Percentiles rank a stretch among this genome's conserved stretches.
Conservation (phyloP, 2,888 invertebrate species). For the Phyllotreta cruciferae region DNA sequence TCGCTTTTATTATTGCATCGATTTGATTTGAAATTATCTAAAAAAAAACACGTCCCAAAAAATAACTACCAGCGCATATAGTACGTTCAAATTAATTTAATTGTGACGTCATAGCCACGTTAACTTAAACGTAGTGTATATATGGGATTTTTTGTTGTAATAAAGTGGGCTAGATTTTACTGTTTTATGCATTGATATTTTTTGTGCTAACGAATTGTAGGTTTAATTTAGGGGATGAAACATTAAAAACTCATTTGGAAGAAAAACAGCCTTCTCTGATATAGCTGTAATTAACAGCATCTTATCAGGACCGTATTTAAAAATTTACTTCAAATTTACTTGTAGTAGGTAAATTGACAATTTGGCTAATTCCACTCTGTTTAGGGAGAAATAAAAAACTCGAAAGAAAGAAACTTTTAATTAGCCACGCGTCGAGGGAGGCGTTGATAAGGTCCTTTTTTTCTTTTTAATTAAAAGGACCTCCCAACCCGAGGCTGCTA, state of each 20-base stretch:
- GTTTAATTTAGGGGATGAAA: constrained; percentile 9
- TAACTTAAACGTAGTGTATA: too few relatives aligned
- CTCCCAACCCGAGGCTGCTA: too few relatives aligned
- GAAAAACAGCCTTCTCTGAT: constrained; percentile 17
- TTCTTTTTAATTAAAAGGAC: too few relatives aligned
- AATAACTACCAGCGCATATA: too few relatives aligned
- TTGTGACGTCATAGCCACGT: too few relatives aligned
- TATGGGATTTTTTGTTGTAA: too few relatives aligned
- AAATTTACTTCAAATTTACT: not conserved
- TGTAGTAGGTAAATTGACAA: not conserved
- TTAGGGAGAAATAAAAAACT: constrained; percentile 18
- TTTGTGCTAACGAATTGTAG: constrained; percentile 1
- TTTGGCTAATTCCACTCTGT: not conserved
- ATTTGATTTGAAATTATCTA: too few relatives aligned
- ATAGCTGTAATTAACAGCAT: constrained; percentile 22
- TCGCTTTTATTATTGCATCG: constrained; percentile 44
- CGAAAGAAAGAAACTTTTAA: constrained; percentile 31
- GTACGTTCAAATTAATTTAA: too few relatives aligned
- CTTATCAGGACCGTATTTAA: constrained; percentile 6
- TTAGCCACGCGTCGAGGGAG: constrained; percentile 33
- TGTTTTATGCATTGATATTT: too few relatives aligned
- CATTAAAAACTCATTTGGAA: constrained; percentile 36
- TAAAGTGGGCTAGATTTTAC: too few relatives aligned
- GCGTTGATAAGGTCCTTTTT: constrained; percentile 13
- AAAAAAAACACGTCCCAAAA: too few relatives aligned